A percentile compares a stretch with the other conserved stretches of the same genome.
These are phyloP conservation scores for Anguilla marmorata DNA, from an alignment of 2,797 vertebrate genomes.

Conservation along the genomic window DNA sequence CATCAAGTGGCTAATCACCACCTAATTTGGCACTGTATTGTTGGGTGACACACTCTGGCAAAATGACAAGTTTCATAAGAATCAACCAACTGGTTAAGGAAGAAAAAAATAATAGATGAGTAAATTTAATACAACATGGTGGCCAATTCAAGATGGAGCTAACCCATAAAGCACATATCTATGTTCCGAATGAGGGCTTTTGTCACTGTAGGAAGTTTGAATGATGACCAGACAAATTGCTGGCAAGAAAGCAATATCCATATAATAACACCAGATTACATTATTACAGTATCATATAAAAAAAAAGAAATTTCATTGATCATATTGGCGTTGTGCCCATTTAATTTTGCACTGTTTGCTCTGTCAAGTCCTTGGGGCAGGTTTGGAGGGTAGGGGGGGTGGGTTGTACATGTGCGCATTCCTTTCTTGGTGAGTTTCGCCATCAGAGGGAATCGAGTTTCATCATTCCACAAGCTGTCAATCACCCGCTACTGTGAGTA, in stretches of 20 bases:
- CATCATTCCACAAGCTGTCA: not conserved
- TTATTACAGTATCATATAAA: not conserved
- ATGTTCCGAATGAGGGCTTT: too few relatives aligned
- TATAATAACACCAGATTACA: not conserved
- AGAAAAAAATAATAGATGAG: too few relatives aligned
- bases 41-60: too few relatives aligned
- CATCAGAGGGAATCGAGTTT: conserved; percentile 15
- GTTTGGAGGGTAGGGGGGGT: not conserved
- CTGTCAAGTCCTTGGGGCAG: not conserved
- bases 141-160: too few relatives aligned
- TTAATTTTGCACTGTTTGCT: not conserved
- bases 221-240: not conserved
- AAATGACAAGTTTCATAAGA: too few relatives aligned
- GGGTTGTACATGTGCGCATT: not conserved
- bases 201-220: too few relatives aligned
- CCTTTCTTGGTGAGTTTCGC: not conserved
- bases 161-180: too few relatives aligned
- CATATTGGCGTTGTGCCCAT: not conserved
- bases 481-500: not conserved
- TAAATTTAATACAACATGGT: too few relatives aligned
- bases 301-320: not conserved
- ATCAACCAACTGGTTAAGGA: too few relatives aligned
- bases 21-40: too few relatives aligned
- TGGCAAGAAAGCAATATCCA: not conserved
- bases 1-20: too few relatives aligned